Evolutionary conservation across 2,888 invertebrate species (phyloP).

Genomic region (Aphodius granarius): DNA sequence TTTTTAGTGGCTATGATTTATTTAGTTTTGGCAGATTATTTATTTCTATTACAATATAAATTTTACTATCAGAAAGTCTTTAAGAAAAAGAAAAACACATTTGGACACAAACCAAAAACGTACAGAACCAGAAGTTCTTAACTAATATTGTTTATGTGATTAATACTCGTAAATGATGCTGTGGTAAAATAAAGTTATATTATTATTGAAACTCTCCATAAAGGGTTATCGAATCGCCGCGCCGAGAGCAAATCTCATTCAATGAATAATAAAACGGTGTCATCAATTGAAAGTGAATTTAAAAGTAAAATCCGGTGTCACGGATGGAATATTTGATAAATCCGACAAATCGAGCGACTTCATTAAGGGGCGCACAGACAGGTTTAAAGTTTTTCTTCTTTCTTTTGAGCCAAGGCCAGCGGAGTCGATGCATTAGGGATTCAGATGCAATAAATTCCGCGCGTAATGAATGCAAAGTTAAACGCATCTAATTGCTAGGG

Average conservation of each 20-base stretch:
- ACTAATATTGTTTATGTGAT: too few species aligned
- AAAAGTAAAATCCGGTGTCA: conserved; percentile 37
- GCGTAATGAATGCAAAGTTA: neutral
- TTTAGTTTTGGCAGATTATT: too few species aligned
- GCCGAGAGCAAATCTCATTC: conserved; percentile 19
- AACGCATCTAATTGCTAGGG: neutral
- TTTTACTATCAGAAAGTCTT: too few species aligned
- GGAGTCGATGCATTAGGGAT: neutral
- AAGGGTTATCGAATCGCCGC: neutral
- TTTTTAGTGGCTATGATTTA: too few species aligned
- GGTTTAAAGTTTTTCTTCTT: neutral
- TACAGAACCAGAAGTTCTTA: too few species aligned
- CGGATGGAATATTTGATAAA: conserved; percentile 10
- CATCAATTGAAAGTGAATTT: conserved; percentile 42
- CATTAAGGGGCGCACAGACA: neutral
- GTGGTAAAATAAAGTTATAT: too few species aligned
- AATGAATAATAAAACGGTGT: conserved; percentile 36
- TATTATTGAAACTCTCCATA: neutral
- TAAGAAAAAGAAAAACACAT: too few species aligned
- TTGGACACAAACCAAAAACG: too few species aligned
- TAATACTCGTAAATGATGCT: too few species aligned
- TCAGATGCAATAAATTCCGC: neutral
- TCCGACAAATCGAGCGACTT: conserved; percentile 9
- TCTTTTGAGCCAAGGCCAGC: neutral
- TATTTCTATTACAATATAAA: too few species aligned